Evolutionary conservation across 2,113 vertebrate genomes (phyloP), one percentile per base, ranked within the genome.

Genomic region (Sclerurus mexicanus): DNA sequence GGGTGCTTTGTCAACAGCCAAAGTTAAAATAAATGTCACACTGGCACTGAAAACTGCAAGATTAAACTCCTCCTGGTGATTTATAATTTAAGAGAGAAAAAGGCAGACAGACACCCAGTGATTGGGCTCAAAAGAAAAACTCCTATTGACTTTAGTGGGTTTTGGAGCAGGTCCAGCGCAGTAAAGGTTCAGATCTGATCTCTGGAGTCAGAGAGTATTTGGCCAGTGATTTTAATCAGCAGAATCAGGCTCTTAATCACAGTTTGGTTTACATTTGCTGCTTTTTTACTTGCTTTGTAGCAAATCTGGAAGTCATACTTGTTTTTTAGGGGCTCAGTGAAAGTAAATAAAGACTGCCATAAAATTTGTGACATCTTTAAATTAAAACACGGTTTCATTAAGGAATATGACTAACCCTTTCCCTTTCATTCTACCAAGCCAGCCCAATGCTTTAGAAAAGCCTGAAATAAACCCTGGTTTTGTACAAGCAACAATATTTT

Each of bases 11-110:
- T 97, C 91, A 96, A 90, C 88, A 87, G 88, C 64, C 63, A 79
- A 18, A 82, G 82, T 92, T 91, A 95, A 96, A 97, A 96, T 96
- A 93, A 91, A 89, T 73, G 75, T 94, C 92, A 93, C 49, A 40
- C 76, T 96, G 75, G 90, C 89, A 94, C 71, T 86, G 83, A 79
- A 93, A 85, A 86, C 55, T 87, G 49, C 85, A 79, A 88, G 86
- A 92, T 89, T 94, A 93, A 94, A 91, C 86, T 92, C 53, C 91
- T 95, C 83, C 56, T 60, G 39, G 83, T 93, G 85, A 91, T 93
- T 96, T 95, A 91, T 69, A 94, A 86, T 74, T 87, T 58, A 91
- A 37, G 16, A 96, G 80, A 91, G 90, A 96, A 95, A 93, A 89
- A 85, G 40, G 79, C 83, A 95, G 83, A 80, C 87, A 88, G 77